Evolutionary conservation across 2,888 invertebrate species (phyloP).

Genomic region (Papilio elwesi): DNA sequence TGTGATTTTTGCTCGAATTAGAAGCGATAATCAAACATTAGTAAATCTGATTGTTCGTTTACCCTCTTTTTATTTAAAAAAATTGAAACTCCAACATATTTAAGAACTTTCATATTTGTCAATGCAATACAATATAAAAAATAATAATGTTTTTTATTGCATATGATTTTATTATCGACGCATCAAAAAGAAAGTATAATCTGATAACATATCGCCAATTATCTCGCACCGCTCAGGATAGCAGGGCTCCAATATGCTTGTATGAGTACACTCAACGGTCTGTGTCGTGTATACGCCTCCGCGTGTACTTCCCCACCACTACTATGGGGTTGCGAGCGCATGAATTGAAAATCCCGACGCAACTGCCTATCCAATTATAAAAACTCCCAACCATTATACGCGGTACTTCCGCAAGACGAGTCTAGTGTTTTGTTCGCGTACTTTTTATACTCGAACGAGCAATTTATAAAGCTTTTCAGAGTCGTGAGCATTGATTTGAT

Average conservation of each 20-base stretch:
- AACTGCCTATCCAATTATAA: constrained; percentile 38
- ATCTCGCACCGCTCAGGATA: constrained; percentile 24
- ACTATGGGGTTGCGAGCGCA: background rate
- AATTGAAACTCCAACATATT: background rate
- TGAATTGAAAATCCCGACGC: constrained; percentile 24
- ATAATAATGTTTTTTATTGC: background rate
- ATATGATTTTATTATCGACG: constrained; percentile 15
- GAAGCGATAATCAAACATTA: no score
- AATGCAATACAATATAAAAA: background rate
- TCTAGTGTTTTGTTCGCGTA: constrained; percentile 12
- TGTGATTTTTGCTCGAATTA: no score
- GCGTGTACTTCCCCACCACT: constrained; percentile 18
- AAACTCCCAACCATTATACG: constrained; percentile 11
- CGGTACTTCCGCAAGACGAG: constrained; percentile 8
- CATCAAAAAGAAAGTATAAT: constrained; percentile 34
- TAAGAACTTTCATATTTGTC: constrained; percentile 3
- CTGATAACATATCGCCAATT: constrained; percentile 37
- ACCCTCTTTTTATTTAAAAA: background rate
- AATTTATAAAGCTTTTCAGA: constrained; percentile 17
- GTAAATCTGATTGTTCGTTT: background rate
- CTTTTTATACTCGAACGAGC: constrained; percentile 12
- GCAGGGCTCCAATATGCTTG: background rate
- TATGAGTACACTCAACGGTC: constrained; percentile 23
- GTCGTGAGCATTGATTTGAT: background rate
- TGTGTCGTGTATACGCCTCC: constrained; percentile 5